Evolutionary conservation across 1,140 invertebrate genomes (phyloP).

Genomic region (Drosophila tropicalis): DNA sequence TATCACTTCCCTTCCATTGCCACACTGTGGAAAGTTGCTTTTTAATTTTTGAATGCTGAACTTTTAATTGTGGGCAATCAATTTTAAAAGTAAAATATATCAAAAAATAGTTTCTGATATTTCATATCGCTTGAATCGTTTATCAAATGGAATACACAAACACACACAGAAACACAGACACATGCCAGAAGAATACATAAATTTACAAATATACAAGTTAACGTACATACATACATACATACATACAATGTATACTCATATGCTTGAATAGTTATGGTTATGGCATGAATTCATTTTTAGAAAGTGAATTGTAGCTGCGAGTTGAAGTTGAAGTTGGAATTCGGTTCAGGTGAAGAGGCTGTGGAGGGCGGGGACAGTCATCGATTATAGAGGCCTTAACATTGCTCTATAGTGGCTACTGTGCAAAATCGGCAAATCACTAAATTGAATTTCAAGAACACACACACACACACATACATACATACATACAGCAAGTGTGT

Average conservation of each 20-base stretch:
- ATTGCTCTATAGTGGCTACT: conserved; percentile 50
- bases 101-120: conserved; percentile 61
- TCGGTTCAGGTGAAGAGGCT: conserved; percentile 5
- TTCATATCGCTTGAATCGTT: conserved; percentile 56
- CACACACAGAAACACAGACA: neutral
- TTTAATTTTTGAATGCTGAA: conserved; percentile 79
- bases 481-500: conserved; percentile 25
- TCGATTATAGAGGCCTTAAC: conserved; percentile 43
- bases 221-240: conserved; percentile 39
- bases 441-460: conserved; percentile 74
- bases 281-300: conserved; percentile 77
- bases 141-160: conserved; percentile 53
- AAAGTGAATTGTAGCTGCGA: conserved; percentile 53
- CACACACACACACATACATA: conserved; percentile 51
- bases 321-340: conserved; percentile 37
- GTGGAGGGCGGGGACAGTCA: conserved; percentile 30
- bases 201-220: conserved; percentile 47
- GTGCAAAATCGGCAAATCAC: conserved; percentile 65
- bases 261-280: conserved; percentile 55
- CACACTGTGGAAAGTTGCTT: conserved; percentile 50
- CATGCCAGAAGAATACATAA: conserved; percentile 18
- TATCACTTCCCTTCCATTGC: conserved; percentile 30
- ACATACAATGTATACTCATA: too few relatives aligned
- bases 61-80: conserved; percentile 79
- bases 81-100: conserved; percentile 70